phyloP scores from a whole-genome alignment of 2,888 invertebrate genomes.

The Orthonychiurus folsomi region DNA sequence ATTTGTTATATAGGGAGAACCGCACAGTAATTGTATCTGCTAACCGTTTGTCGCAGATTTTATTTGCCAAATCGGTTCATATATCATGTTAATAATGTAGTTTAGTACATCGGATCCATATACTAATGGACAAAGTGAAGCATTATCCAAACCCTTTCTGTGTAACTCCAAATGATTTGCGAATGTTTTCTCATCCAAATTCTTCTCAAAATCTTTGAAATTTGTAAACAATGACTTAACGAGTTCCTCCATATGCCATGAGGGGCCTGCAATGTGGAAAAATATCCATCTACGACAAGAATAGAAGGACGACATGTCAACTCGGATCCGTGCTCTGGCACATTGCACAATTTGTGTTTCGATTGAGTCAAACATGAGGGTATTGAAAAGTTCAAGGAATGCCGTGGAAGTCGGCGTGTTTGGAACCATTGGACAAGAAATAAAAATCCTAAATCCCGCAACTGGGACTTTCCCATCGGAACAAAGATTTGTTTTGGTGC shows the following conservation, averaged over 20 bases:
- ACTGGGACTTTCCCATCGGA: neutral
- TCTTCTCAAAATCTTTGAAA: neutral
- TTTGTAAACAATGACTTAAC: neutral
- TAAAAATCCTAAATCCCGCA: neutral
- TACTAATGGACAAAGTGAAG: neutral
- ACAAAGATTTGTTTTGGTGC: neutral
- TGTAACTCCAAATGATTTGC: neutral
- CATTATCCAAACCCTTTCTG: too few species aligned
- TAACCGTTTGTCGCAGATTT: too few species aligned
- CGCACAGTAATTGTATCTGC: too few species aligned
- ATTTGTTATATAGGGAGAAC: too few species aligned
- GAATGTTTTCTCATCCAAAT: neutral
- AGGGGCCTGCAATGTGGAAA: neutral
- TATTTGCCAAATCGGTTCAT: too few species aligned
- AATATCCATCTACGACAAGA: too few species aligned
- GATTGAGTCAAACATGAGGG: neutral
- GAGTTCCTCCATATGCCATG: neutral
- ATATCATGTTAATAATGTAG: neutral
- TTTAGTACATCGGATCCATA: neutral
- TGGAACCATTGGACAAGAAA: neutral
- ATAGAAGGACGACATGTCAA: too few species aligned
- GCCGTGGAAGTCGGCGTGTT: neutral
- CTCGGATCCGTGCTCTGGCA: too few species aligned
- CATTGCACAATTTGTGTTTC: neutral
- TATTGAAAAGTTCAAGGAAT: neutral